Percentiles rank a stretch among this genome's conserved stretches.
These are phyloP conservation scores for Tinea pellionella DNA, from an alignment of 2,888 invertebrate species.

Conservation along the genomic window DNA sequence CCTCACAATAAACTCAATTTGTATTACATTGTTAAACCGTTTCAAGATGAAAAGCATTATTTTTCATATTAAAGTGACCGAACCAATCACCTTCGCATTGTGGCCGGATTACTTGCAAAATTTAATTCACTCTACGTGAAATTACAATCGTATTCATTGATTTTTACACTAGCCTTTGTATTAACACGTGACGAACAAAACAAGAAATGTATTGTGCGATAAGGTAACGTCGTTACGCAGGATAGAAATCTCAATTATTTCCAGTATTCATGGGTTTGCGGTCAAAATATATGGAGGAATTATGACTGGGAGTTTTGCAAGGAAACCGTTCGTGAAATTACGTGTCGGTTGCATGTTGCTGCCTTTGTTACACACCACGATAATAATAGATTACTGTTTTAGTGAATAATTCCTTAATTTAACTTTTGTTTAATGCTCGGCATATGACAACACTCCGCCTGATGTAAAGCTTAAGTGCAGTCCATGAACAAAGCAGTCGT, in stretches of 20 bases:
- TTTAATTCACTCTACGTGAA: constrained; percentile 18
- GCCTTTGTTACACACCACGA: not conserved
- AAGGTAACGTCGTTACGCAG: not conserved
- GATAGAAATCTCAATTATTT: constrained; percentile 10
- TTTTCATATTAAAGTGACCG: constrained; percentile 9
- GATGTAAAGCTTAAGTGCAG: too few species aligned
- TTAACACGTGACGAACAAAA: not conserved
- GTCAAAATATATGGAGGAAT: constrained; percentile 41
- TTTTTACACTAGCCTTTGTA: not conserved
- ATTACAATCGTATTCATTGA: not conserved
- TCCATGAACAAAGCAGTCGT: too few species aligned
- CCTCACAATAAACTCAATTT: constrained; percentile 27
- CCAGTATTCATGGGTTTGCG: constrained; percentile 24
- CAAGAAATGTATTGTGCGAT: not conserved
- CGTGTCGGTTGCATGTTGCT: constrained; percentile 2
- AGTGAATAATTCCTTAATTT: too few species aligned
- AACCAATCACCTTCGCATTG: constrained; percentile 48
- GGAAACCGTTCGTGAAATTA: constrained; percentile 15
- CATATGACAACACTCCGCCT: too few species aligned
- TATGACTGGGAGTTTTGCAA: constrained; percentile 42
- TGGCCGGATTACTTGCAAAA: constrained; percentile 56
- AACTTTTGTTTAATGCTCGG: too few species aligned
- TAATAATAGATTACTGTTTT: too few species aligned
- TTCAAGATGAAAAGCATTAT: constrained; percentile 18
- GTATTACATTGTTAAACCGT: constrained; percentile 30